Percentiles rank a stretch among this genome's conserved stretches.
Evolutionary conservation across 2,888 invertebrate genomes (phyloP).

Genomic region (Physocephala rufipes): DNA sequence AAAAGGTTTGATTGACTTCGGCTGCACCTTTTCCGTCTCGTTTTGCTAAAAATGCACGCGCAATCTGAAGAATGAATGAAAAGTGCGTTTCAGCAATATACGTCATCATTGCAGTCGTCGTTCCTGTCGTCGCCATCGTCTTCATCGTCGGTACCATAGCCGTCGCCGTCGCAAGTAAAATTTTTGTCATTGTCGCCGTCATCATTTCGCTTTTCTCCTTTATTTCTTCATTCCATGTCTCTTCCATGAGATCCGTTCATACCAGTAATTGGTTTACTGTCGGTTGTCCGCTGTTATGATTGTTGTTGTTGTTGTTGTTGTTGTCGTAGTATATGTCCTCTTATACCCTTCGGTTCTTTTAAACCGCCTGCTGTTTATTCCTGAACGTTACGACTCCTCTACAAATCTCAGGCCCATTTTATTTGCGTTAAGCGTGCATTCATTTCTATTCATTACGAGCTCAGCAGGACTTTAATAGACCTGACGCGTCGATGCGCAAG

Average conservation of each 20-base stretch:
- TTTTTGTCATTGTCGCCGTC: too few relatives aligned
- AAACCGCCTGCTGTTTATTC: background rate
- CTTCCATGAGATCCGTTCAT: background rate
- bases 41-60: background rate
- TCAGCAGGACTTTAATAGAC: slow-evolving; percentile 51
- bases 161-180: too few relatives aligned
- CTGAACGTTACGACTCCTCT: background rate
- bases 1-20: background rate
- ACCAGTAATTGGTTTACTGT: too few relatives aligned
- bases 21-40: background rate
- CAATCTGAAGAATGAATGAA: background rate
- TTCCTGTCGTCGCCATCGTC: too few relatives aligned
- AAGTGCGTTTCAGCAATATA: background rate
- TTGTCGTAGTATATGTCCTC: background rate
- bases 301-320: background rate
- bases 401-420: slow-evolving; percentile 29
- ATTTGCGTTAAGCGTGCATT: slow-evolving; percentile 44
- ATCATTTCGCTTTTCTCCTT: background rate
- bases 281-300: too few relatives aligned
- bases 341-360: too few relatives aligned
- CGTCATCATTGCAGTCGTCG: background rate
- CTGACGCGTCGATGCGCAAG: slow-evolving; percentile 44
- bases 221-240: background rate
- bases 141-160: too few relatives aligned
- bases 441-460: slow-evolving; percentile 45